Conservation (phyloP, 2,113 vertebrate genomes). For the Siphamia tubifer region DNA sequence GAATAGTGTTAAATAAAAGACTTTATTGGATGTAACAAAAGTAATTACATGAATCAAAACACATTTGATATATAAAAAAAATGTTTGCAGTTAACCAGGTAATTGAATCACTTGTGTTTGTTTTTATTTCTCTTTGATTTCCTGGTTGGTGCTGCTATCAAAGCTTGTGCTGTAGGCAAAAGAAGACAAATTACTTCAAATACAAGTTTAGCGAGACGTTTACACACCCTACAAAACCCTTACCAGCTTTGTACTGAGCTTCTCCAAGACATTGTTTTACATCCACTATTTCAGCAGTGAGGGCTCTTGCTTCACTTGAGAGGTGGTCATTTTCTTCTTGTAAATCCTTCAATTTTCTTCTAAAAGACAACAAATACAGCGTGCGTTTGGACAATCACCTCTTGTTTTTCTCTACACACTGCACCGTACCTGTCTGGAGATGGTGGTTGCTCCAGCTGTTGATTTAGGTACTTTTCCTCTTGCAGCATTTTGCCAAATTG, state of each 20-base stretch:
- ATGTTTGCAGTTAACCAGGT: not conserved
- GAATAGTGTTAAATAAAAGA: not conserved
- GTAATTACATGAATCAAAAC: not conserved
- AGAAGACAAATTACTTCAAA: not conserved
- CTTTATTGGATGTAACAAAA: slow-evolving; percentile 40
- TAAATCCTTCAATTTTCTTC: slow-evolving; percentile 6
- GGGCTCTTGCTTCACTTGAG: slow-evolving; percentile 6
- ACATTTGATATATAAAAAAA: not conserved
- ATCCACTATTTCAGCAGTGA: slow-evolving; percentile 36
- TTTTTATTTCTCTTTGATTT: slow-evolving; percentile 19
- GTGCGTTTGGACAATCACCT: not conserved
- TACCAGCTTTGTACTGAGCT: slow-evolving; percentile 18
- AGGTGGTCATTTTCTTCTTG: slow-evolving; percentile 7
- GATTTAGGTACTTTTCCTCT: slow-evolving; percentile 27
- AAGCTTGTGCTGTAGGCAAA: slow-evolving; percentile 34
- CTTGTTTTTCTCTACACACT: not conserved
- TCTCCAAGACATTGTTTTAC: slow-evolving; percentile 32
- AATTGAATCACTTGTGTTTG: not conserved
- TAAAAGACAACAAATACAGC: slow-evolving; percentile 11
- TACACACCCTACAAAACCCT: not conserved
- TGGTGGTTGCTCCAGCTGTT: slow-evolving; percentile 18
- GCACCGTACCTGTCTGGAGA: slow-evolving; percentile 18
- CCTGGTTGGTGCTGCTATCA: not conserved
- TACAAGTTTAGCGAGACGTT: not conserved
- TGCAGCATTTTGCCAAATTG: slow-evolving; percentile 51